Conservation (phyloP, 2,888 invertebrate genomes). For the Lasioglossum marginatum region DNA sequence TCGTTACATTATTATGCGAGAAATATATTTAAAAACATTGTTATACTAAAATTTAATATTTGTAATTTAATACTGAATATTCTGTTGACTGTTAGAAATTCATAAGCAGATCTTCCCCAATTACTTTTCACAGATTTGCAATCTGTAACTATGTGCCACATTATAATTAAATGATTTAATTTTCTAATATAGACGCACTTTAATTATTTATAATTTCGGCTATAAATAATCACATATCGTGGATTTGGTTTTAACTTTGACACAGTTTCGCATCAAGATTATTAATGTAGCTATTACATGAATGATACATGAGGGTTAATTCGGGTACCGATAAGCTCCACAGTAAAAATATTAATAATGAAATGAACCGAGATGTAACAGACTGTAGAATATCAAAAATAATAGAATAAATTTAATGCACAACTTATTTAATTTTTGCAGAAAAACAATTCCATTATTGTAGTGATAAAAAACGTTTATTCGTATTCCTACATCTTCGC, state of each 20-base stretch:
- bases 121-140: background rate
- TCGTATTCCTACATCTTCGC: no score
- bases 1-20: background rate
- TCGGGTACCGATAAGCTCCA: background rate
- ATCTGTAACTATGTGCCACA: background rate
- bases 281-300: background rate
- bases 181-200: background rate
- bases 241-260: background rate
- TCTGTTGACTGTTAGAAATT: background rate
- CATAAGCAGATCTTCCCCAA: background rate
- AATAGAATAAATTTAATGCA: background rate
- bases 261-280: background rate
- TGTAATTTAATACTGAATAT: background rate
- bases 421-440: background rate
- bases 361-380: background rate
- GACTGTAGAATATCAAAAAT: background rate
- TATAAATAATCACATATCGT: background rate
- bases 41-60: background rate
- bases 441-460: background rate
- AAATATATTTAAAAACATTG: background rate
- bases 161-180: background rate
- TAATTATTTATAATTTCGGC: background rate
- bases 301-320: constrained; percentile 1
- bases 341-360: background rate
- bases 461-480: background rate